Evolutionary conservation across 2,888 invertebrate species (phyloP).

Genomic region (Macrophya alboannulata): DNA sequence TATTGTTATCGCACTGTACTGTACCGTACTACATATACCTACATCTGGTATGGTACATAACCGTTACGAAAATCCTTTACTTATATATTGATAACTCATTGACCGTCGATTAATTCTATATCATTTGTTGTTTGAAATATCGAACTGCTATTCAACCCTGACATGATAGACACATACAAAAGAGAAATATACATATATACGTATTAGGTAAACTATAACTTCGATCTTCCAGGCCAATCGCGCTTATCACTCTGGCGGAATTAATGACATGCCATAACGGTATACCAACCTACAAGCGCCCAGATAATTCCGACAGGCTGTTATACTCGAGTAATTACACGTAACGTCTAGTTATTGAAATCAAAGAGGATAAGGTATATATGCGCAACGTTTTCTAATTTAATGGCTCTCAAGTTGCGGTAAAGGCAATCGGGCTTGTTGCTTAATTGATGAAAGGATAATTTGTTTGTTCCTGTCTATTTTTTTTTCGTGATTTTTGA

Average conservation of each 20-base stretch:
- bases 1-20: background rate
- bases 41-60: background rate
- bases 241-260: conserved; percentile 8
- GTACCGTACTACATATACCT: background rate
- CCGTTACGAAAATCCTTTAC: background rate
- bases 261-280: conserved; percentile 47
- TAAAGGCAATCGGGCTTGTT: background rate
- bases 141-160: background rate
- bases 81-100: background rate
- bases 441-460: background rate
- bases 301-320: conserved; percentile 28
- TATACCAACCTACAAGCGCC: background rate
- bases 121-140: background rate
- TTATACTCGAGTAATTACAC: conserved; percentile 40
- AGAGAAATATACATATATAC: background rate
- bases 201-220: background rate
- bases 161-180: background rate
- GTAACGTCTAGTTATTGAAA: conserved; percentile 44
- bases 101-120: background rate
- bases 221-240: conserved; percentile 18
- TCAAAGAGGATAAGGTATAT: conserved; percentile 3
- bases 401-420: background rate
- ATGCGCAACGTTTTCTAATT: background rate
- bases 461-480: background rate
- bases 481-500: too few relatives aligned